Conservation (phyloP, 2,113 vertebrate species). For the Amblyornis subalaris region DNA sequence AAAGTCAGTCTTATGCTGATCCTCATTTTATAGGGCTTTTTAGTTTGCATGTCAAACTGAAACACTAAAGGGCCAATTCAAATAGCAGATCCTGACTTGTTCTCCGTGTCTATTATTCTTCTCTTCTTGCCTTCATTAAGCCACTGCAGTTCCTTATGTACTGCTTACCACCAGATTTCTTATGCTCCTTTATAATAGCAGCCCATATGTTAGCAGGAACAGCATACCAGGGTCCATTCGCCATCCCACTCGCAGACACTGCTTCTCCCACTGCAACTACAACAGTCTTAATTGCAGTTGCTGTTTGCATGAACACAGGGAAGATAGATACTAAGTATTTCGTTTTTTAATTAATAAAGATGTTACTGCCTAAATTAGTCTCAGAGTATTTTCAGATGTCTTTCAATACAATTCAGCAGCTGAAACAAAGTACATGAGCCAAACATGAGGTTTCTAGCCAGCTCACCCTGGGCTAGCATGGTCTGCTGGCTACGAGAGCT, state of each 20-base stretch:
- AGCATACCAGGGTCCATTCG: not conserved
- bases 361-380: not conserved
- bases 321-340: not conserved
- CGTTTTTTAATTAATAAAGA: not conserved
- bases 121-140: not conserved
- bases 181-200: not conserved
- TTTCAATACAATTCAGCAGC: not conserved
- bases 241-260: not conserved
- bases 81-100: not conserved
- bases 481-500: not conserved
- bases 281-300: not conserved
- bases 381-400: not conserved
- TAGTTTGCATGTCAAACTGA: not conserved
- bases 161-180: not conserved
- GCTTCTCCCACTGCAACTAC: not conserved
- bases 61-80: not conserved
- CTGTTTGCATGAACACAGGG: not conserved
- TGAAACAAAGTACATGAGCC: not conserved
- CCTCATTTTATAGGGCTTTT: not conserved
- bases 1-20: not conserved
- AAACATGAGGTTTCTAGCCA: not conserved
- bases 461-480: slow-evolving; percentile 1
- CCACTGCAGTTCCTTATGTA: not conserved
- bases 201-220: not conserved
- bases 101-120: not conserved